Evolutionary conservation across 2,113 vertebrate genomes (phyloP), one percentile per base, ranked within the genome.

Genomic region (Psephotus haematonotus): DNA sequence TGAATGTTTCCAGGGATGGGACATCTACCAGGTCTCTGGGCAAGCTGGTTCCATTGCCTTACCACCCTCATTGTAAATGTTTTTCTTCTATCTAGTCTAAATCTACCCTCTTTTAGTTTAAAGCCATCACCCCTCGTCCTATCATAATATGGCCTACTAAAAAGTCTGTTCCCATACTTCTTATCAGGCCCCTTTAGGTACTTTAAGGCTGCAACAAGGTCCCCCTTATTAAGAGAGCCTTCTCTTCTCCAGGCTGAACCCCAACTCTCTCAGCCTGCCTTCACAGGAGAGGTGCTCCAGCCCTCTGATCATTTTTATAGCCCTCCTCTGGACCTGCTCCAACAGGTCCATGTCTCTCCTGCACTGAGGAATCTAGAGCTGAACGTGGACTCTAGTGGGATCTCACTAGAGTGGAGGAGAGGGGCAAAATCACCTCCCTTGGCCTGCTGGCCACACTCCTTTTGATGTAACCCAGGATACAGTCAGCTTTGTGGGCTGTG

Each of bases 361-460:
- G 7, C 11, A 37, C 9, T 29, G 25, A 11, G 50, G 57, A 1
- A 37, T 1, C 41, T 59, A 81, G 35, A 71, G 59, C 16, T 55
- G 46, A 41, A 80, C 1, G 1, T 35, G 71, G 44, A 35, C 31
- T 41, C 2, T 57, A 46, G 18, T 47, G 24, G 13, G 8, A 12
- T 81, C 69, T 72, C 52, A 57, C 8, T 4, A 41, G 68, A 65
- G 24, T 2, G 0, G 33, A 64, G 23, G 0, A 76, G n/a, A 55
- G 10, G 15, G 28, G 22, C 8, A 91, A 52, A 67, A 71, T 60
- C 55, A 13, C 20, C 29, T 50, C 39, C 11, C 24, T 33, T 0
- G 4, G 4, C 25, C 39, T 62, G 16, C 39, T 76, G 68, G 24
- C 24, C 68, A 55, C 0, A 0, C 13, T 71, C 6, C 46, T 84